Conservation (phyloP, 2,113 vertebrate species). For the Hippolais icterina region DNA sequence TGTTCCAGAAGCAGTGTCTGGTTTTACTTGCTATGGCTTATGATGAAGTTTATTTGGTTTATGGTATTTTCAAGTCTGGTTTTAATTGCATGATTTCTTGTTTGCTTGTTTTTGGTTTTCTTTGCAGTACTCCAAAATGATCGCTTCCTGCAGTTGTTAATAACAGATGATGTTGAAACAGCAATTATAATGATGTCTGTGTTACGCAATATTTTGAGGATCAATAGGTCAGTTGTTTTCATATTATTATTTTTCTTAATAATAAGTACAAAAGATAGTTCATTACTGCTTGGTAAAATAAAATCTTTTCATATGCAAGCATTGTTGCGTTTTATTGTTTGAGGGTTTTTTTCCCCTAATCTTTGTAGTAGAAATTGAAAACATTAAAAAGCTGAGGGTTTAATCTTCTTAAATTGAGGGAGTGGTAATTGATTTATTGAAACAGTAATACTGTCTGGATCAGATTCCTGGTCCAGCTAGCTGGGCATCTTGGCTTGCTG, state of each 20-base stretch:
- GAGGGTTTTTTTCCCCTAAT: fast-evolving
- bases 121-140: conserved; percentile 83
- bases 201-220: conserved; percentile 79
- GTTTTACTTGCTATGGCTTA: not conserved
- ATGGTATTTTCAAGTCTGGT: not conserved
- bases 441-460: not conserved
- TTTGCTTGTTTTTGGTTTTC: conserved; percentile 19
- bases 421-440: not conserved
- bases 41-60: not conserved
- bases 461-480: not conserved
- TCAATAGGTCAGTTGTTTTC: conserved; percentile 80
- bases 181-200: conserved; percentile 78
- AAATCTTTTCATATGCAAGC: not conserved
- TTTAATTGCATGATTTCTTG: conserved; percentile 10
- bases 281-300: not conserved
- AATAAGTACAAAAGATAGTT: not conserved
- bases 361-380: not conserved
- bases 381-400: not conserved
- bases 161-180: conserved; percentile 83
- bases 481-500: not conserved
- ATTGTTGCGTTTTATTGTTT: not conserved
- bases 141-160: conserved; percentile 84
- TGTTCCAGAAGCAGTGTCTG: not conserved
- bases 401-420: not conserved
- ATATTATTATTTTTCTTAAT: not conserved